Percentiles rank a stretch among this genome's conserved stretches.
Conservation (phyloP, 2,888 invertebrate species). For the Volucella inflata region DNA sequence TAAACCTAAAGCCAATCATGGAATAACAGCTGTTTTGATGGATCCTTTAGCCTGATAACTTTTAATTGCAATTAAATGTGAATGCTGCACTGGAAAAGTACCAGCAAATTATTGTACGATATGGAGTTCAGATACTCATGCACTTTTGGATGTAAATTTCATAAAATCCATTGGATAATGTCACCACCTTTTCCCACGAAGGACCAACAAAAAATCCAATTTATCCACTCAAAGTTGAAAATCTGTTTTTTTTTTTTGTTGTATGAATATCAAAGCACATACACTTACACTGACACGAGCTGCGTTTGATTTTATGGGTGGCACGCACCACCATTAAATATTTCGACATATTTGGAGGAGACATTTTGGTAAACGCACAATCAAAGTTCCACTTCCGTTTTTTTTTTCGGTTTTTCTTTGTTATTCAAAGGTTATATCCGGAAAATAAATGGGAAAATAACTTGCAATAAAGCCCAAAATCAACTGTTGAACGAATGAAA, state of each 20-base stretch:
- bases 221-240: neutral
- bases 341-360: slow-evolving; percentile 79
- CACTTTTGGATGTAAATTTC: slow-evolving; percentile 7
- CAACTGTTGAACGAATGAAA: no score
- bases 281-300: slow-evolving; percentile 71
- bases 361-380: slow-evolving; percentile 61
- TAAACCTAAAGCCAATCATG: slow-evolving; percentile 43
- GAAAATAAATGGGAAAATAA: no score
- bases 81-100: slow-evolving; percentile 11
- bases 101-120: slow-evolving; percentile 16
- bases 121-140: neutral
- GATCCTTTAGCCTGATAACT: slow-evolving; percentile 24
- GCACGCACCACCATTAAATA: slow-evolving; percentile 81
- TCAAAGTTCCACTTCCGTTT: neutral
- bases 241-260: slow-evolving; percentile 22
- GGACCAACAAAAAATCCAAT: neutral
- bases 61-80: slow-evolving; percentile 31
- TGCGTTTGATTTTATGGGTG: slow-evolving; percentile 47
- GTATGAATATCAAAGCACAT: slow-evolving; percentile 17
- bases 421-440: no score
- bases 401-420: neutral
- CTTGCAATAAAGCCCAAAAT: no score
- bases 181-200: slow-evolving; percentile 4
- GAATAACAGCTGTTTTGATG: slow-evolving; percentile 27
- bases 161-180: slow-evolving; percentile 9